Conservation (phyloP, 1,140 invertebrate genomes). For the Pantala flavescens region DNA sequence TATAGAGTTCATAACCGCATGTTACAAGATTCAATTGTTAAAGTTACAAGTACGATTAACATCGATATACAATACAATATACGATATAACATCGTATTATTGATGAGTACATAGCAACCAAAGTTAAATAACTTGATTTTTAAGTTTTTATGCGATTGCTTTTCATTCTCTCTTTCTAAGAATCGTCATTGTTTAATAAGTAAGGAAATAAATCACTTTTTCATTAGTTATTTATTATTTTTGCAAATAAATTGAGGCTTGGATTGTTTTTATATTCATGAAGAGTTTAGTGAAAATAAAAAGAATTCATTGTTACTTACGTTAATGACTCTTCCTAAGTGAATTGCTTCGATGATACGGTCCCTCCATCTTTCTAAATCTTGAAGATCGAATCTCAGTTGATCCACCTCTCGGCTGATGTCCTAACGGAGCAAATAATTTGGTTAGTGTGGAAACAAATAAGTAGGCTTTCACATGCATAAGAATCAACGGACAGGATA, state of each 20-base stretch:
- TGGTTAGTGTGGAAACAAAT: background rate
- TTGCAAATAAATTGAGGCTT: too few relatives aligned
- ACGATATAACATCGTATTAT: too few relatives aligned
- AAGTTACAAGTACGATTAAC: too few relatives aligned
- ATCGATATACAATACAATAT: too few relatives aligned
- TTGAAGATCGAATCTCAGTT: constrained; percentile 51
- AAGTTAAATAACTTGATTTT: too few relatives aligned
- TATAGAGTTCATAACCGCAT: background rate
- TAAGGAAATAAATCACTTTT: background rate
- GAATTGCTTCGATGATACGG: constrained; percentile 61
- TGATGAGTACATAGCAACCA: too few relatives aligned
- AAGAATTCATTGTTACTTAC: constrained; percentile 31
- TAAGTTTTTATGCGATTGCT: too few relatives aligned
- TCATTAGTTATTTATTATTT: too few relatives aligned
- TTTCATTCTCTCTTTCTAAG: too few relatives aligned
- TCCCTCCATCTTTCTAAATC: constrained; percentile 64
- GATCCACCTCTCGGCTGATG: constrained; percentile 52
- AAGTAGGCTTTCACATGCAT: background rate
- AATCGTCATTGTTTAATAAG: too few relatives aligned
- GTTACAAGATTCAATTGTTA: too few relatives aligned
- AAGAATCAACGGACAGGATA: constrained; percentile 20
- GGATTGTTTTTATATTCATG: background rate
- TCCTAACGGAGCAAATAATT: constrained; percentile 32
- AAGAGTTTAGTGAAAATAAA: background rate
- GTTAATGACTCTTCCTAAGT: constrained; percentile 47